Evolutionary conservation across 2,113 vertebrate species (phyloP), one percentile per base, ranked within the genome.

Genomic region (Lampris incognitus): DNA sequence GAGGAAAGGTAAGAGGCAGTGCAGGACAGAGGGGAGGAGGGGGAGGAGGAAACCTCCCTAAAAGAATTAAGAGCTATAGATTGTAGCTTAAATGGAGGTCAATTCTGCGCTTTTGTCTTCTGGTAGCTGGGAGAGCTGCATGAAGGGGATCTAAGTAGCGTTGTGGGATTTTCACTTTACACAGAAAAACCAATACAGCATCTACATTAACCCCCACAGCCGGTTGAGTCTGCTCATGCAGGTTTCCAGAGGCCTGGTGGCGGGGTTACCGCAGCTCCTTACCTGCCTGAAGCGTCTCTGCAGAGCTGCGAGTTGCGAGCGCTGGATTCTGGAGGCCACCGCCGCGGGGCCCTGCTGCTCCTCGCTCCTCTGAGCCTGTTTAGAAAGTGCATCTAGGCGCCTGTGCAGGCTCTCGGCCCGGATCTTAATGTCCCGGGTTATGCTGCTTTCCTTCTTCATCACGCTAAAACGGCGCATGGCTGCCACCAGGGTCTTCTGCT

Each of bases 391-490:
- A 5, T 96, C 94, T 80, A 99, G 82, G 52, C 92, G 79, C 9
- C 91, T 95, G 24, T 93, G 89, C 10, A 99, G 78, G 44, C 93
- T 93, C 69, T 98, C 97, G 1, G 97, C 97, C 82, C 94, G 94
- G 6, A 92, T 74, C 91, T 97, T 98, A 87, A 99, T 96, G 69
- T 95, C 95, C 72, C 93, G 94, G 0, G 95, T 95, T 66, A 94
- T 78, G 74, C 93, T 96, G 61, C 95, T 96, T 68, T 99, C 97
- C 86, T 95, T 97, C 78, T 98, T 99, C 80, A 99, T 96, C 77
- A 97, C 90, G 8, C 98, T 99, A 87, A 99, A 97, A 5, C 97
- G 95, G 67, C 96, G 94, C 96, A 99, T 98, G 2, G 96, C 94
- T 59, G 96, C 95, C 66, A 97, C 81, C 0, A 99, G 87, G 52